Conservation (phyloP, 1,140 invertebrate species). For the Whitmania pigra region DNA sequence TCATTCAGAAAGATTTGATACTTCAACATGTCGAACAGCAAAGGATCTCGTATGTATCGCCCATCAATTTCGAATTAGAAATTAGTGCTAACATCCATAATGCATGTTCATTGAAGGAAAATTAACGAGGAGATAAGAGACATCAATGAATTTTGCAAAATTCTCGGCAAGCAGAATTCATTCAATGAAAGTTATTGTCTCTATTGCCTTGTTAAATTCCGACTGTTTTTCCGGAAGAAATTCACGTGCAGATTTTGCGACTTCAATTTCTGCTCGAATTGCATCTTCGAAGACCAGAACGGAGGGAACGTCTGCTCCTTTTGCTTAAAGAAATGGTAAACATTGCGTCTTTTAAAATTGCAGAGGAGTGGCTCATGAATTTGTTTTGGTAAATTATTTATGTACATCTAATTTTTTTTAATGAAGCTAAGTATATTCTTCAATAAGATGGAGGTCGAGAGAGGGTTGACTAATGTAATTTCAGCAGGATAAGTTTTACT, state of each 20-base stretch:
- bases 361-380: too few relatives aligned
- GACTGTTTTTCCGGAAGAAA: neutral
- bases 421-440: too few relatives aligned
- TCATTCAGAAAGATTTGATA: slow-evolving; percentile 2
- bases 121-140: slow-evolving; percentile 1
- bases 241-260: slow-evolving; percentile 1
- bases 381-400: too few relatives aligned
- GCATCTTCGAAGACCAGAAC: neutral
- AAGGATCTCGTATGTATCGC: neutral
- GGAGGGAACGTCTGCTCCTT: slow-evolving; percentile 1
- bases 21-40: slow-evolving; percentile 8
- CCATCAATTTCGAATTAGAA: too few relatives aligned
- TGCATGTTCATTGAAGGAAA: slow-evolving; percentile 1
- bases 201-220: slow-evolving; percentile 1
- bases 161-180: neutral
- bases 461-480: too few relatives aligned
- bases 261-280: slow-evolving; percentile 2
- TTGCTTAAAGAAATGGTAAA: slow-evolving; percentile 6
- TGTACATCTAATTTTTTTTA: too few relatives aligned
- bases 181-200: slow-evolving; percentile 12
- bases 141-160: slow-evolving; percentile 2
- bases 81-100: neutral
- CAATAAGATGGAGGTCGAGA: too few relatives aligned
- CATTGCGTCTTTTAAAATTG: neutral
- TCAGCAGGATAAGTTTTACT: neutral